Percentiles rank a stretch among this genome's conserved stretches.
phyloP scores from a whole-genome alignment of 2,888 invertebrate genomes.

The Drosophila helvetica region DNA sequence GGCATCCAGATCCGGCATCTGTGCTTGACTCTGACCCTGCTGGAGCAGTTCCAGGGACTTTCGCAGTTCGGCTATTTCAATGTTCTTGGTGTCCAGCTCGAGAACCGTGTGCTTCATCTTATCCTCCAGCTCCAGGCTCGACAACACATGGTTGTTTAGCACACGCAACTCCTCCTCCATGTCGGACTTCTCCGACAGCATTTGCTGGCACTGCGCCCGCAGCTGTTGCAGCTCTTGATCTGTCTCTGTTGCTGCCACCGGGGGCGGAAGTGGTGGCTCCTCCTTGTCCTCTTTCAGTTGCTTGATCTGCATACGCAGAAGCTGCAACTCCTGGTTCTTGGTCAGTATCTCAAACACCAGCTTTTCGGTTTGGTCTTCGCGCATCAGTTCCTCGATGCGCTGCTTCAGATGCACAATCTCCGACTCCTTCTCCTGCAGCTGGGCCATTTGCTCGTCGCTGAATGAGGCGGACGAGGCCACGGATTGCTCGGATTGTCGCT shows the following conservation, averaged over 20 bases:
- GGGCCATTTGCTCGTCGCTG: constrained; percentile 68
- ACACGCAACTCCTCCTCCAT: constrained; percentile 83
- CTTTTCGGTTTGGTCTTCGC: constrained; percentile 83
- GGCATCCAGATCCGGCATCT: constrained; percentile 36
- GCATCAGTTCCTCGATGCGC: constrained; percentile 84
- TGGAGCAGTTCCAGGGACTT: constrained; percentile 71
- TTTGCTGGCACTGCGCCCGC: constrained; percentile 60
- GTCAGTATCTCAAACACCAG: constrained; percentile 82
- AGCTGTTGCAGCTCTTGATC: constrained; percentile 55
- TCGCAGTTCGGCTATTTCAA: constrained; percentile 82
- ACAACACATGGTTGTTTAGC: constrained; percentile 82
- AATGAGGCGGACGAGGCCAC: neutral
- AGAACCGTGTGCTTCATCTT: constrained; percentile 79
- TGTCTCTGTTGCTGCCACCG: neutral
- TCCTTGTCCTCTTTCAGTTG: constrained; percentile 84
- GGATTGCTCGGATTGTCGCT: neutral
- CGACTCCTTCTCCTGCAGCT: constrained; percentile 81
- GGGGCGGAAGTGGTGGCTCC: constrained; percentile 50
- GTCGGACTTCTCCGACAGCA: constrained; percentile 76
- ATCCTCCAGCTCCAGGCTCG: constrained; percentile 81
- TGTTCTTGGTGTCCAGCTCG: constrained; percentile 82
- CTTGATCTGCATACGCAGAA: constrained; percentile 83
- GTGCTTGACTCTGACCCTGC: constrained; percentile 37
- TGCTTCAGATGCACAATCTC: constrained; percentile 81
- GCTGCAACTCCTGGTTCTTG: constrained; percentile 83